Conservation (phyloP, 2,797 vertebrate genomes). For the Coregonus suidteri region DNA sequence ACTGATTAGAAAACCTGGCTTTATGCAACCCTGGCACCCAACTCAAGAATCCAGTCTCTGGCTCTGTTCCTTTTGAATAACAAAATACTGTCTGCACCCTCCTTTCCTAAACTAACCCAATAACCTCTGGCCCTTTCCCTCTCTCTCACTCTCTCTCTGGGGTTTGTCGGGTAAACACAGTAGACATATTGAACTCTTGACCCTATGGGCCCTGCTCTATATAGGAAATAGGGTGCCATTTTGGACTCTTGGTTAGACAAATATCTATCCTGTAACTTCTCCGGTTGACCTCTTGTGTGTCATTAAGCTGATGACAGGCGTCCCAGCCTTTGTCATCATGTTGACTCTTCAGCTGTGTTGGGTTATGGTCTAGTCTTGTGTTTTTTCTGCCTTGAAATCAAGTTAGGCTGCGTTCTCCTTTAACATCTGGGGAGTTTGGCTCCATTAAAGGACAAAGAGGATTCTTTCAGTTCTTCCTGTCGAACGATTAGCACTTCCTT, state of each 20-base stretch:
- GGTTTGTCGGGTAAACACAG: conserved; percentile 10
- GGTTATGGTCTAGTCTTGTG: conserved; percentile 78
- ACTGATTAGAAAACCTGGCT: conserved; percentile 13
- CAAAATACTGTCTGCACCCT: conserved; percentile 22
- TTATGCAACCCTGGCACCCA: conserved; percentile 25
- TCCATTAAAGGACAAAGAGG: conserved; percentile 78
- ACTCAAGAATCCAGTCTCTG: conserved; percentile 58
- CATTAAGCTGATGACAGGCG: conserved; percentile 76
- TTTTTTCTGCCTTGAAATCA: conserved; percentile 73
- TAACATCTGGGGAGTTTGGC: conserved; percentile 81
- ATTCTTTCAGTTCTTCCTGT: conserved; percentile 80
- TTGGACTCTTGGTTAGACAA: conserved; percentile 59
- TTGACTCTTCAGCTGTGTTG: conserved; percentile 76
- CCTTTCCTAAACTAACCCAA: conserved; percentile 46
- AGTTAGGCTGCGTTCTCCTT: conserved; percentile 77
- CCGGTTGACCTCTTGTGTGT: conserved; percentile 78
- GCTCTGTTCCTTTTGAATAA: conserved; percentile 39
- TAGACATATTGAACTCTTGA: conserved; percentile 66
- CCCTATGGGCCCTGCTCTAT: neutral
- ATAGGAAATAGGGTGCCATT: neutral
- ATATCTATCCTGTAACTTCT: conserved; percentile 76
- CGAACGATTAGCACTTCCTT: conserved; percentile 81
- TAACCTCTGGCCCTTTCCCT: conserved; percentile 32
- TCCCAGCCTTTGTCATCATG: conserved; percentile 75
- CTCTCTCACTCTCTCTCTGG: conserved; percentile 25